Conservation (phyloP, 2,797 vertebrate genomes). For the Cottoperca gobio region DNA sequence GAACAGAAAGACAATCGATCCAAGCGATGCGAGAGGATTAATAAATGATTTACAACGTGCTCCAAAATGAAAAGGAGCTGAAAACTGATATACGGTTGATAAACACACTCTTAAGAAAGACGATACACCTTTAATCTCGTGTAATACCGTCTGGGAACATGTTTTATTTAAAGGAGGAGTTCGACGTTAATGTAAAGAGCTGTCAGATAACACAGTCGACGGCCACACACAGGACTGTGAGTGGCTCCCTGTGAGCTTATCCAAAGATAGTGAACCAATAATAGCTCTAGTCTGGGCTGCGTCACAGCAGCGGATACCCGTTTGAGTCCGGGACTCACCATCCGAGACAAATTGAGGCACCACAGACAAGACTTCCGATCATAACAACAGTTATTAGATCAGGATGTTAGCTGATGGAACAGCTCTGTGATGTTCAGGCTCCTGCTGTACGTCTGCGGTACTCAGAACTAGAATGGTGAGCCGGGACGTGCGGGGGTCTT, state of each 20-base stretch:
- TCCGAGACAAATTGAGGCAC: not conserved
- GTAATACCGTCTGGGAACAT: no score
- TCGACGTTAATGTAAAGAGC: not conserved
- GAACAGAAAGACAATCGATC: slow-evolving; percentile 51
- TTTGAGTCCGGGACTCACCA: not conserved
- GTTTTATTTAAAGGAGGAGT: not conserved
- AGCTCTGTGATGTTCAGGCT: no score
- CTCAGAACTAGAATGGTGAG: no score
- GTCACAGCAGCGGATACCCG: not conserved
- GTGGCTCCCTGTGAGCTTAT: slow-evolving; percentile 40
- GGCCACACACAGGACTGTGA: not conserved
- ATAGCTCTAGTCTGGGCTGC: slow-evolving; percentile 5
- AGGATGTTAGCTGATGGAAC: no score
- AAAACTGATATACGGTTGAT: not conserved
- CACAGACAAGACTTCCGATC: not conserved
- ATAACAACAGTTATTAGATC: not conserved
- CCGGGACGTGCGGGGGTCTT: no score
- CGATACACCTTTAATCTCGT: not conserved
- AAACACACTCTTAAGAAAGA: not conserved
- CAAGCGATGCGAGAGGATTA: not conserved
- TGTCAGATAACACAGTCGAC: slow-evolving; percentile 1
- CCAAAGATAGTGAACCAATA: slow-evolving; percentile 28
- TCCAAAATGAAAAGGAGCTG: not conserved
- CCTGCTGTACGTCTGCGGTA: no score
- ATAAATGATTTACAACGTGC: slow-evolving; percentile 59